Conservation (phyloP, 2,888 invertebrate species). For the Drosophila subquinaria region DNA sequence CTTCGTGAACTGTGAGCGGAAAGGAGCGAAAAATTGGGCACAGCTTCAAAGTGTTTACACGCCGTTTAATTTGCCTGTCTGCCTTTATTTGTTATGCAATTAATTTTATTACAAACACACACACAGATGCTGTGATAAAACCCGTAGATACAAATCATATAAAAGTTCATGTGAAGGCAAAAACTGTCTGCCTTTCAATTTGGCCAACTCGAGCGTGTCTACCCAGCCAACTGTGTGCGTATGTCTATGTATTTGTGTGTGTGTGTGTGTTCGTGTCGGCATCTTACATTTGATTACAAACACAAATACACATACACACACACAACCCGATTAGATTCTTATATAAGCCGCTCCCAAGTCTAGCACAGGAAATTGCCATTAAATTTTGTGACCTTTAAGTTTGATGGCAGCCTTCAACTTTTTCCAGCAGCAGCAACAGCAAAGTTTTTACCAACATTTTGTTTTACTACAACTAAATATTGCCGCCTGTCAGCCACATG, state of each 20-base stretch:
- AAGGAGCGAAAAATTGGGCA: background rate
- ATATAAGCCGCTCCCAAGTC: constrained; percentile 50
- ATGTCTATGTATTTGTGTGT: background rate
- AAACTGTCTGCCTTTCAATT: constrained; percentile 65
- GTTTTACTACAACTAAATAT: constrained; percentile 4
- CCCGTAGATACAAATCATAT: constrained; percentile 72
- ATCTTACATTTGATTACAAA: constrained; percentile 58
- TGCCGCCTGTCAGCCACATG: constrained; percentile 35
- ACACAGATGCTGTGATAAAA: constrained; percentile 9
- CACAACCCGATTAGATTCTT: constrained; percentile 41
- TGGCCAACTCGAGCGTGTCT: constrained; percentile 60
- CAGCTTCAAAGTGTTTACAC: constrained; percentile 78
- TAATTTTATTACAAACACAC: constrained; percentile 70
- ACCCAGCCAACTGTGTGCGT: constrained; percentile 49
- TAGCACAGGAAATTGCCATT: constrained; percentile 66
- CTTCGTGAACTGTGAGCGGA: background rate
- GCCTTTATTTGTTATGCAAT: constrained; percentile 77
- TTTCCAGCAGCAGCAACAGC: constrained; percentile 12
- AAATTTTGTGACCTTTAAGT: constrained; percentile 75
- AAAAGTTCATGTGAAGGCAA: constrained; percentile 66
- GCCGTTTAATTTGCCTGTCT: constrained; percentile 79
- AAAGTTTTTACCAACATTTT: constrained; percentile 45
- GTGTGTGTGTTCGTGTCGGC: constrained; percentile 36
- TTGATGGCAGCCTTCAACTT: constrained; percentile 40
- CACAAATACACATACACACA: constrained; percentile 16